phyloP scores from a whole-genome alignment of 2,113 vertebrate genomes.

The Corythoichthys intestinalis region DNA sequence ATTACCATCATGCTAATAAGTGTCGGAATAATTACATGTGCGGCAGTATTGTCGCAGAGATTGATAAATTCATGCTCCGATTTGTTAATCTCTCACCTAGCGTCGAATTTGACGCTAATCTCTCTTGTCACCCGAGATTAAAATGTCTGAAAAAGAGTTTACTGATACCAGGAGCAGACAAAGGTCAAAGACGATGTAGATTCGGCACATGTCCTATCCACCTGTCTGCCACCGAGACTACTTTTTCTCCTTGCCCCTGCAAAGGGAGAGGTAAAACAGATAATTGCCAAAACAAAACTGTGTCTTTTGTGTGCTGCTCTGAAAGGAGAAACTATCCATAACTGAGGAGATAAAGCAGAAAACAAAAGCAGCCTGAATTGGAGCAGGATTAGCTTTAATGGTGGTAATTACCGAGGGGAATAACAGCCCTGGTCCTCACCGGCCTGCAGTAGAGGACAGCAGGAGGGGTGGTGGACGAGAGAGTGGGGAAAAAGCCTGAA shows the following conservation, averaged over 20 bases:
- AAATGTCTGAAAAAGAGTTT: constrained; percentile 19
- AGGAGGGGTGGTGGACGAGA: constrained; percentile 46
- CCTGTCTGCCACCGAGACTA: constrained; percentile 44
- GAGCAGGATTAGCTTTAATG: constrained; percentile 74
- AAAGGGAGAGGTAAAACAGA: constrained; percentile 70
- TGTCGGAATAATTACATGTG: constrained; percentile 77
- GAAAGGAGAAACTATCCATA: constrained; percentile 76
- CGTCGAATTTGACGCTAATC: constrained; percentile 59
- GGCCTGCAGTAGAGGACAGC: constrained; percentile 68
- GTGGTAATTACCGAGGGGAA: constrained; percentile 72
- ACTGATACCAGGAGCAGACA: background rate
- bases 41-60: constrained; percentile 72
- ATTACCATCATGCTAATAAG: constrained; percentile 74
- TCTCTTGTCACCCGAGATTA: constrained; percentile 50
- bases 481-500: constrained; percentile 65
- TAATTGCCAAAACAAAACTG: constrained; percentile 71
- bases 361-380: constrained; percentile 77
- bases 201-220: constrained; percentile 40
- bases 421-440: constrained; percentile 69
- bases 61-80: constrained; percentile 74
- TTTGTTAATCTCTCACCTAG: constrained; percentile 74
- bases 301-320: constrained; percentile 70
- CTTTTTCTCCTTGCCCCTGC: constrained; percentile 57
- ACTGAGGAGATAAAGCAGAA: constrained; percentile 76
- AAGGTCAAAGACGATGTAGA: constrained; percentile 15